Base-by-base conservation (phyloP, 2,113 vertebrate species). In the Crotalus tigris region DNA sequence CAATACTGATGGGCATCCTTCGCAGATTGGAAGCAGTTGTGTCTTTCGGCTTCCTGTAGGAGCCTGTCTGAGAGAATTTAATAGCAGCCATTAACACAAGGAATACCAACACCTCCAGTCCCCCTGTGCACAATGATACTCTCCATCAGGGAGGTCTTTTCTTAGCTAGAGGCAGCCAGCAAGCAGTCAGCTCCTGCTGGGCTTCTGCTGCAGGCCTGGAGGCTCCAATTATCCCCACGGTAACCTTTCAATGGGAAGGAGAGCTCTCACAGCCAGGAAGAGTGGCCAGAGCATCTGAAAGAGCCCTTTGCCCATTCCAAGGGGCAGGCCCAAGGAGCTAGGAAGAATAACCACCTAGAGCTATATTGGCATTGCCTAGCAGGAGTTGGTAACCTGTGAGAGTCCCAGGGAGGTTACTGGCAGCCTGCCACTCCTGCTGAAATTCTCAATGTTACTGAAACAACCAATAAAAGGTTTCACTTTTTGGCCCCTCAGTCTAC, bases 201-300 rank as follows among this genome's bases (percentile, higher is more conserved):
- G 91, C n/a, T 39, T 93, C 49, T 90, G 81, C 89, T 87, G 81
- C 57, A 23, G 81, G 89, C 55, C 75, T 90, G 81, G 92, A 64
- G 85, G 57, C 53, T 87, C 89, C 92, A 90, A 90, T 93, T 93
- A 93, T 93, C 89, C 29, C 81, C 88, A 90, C 55, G 15, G 92
- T 87, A 90, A 93, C 88, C 81, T 86, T 88, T 93, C 46, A 53
- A 51, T 87, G 81, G 57, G 75, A 90, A 90, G n/a, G 90, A 90
- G 49, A 49, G 75, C 89, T 39, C 81, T 51, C 53, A 49, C 53
- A 86, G 61, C 90, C 55, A 54, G 87, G 64, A 44, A 53, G 75
- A 90, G 57, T 90, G 92, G 87, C 87, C 69, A 19, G 44, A 90
- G 39, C 24, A 88, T 61, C 75, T 24, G 17, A 86, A 61, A 85